A percentile compares a stretch with the other conserved stretches of the same genome.
phyloP scores from a whole-genome alignment of 2,797 vertebrate species.

The Scolopax bukidnonensis region DNA sequence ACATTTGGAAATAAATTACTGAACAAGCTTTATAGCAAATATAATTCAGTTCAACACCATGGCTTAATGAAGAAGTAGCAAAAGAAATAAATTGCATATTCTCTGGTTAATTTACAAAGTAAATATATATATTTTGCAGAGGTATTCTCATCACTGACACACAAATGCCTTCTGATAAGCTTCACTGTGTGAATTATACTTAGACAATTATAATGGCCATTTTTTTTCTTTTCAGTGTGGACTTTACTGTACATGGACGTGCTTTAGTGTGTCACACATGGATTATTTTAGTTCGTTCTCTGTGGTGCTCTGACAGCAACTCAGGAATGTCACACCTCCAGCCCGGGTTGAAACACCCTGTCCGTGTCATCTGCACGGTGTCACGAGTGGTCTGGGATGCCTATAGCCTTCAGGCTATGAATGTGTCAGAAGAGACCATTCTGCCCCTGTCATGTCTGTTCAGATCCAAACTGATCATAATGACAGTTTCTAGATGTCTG shows the following conservation, averaged over 20 bases:
- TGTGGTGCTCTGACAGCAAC: background rate
- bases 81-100: slow-evolving; percentile 18
- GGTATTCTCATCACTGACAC: background rate
- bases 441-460: background rate
- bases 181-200: background rate
- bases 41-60: background rate
- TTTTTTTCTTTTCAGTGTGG: background rate
- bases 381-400: background rate
- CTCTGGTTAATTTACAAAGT: slow-evolving; percentile 19
- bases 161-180: background rate
- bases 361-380: background rate
- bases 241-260: background rate
- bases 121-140: slow-evolving; percentile 4
- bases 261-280: rapidly evolving
- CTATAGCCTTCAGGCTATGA: background rate
- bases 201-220: background rate
- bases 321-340: background rate
- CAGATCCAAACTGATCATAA: background rate
- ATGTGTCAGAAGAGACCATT: background rate
- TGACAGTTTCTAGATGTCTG: background rate
- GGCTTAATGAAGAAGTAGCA: slow-evolving; percentile 7
- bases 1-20: slow-evolving; percentile 31
- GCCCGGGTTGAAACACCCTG: background rate
- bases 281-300: background rate
- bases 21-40: slow-evolving; percentile 30